phyloP scores from a whole-genome alignment of 2,113 vertebrate species.

The Stictonetta naevosa region DNA sequence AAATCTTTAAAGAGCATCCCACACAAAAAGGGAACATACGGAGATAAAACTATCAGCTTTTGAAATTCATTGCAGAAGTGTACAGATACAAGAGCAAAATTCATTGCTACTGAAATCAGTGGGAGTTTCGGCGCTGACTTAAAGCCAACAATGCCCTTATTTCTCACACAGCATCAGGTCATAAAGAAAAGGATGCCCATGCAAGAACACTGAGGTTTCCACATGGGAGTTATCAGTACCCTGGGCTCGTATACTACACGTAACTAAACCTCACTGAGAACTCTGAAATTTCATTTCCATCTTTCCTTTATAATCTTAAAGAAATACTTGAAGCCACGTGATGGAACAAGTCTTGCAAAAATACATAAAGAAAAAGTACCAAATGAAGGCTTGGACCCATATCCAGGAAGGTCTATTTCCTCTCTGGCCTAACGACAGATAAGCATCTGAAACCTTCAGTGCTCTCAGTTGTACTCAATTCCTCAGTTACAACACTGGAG shows the following conservation, averaged over 20 bases:
- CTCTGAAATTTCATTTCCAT: background rate
- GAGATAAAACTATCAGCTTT: conserved; percentile 37
- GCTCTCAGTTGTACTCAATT: background rate
- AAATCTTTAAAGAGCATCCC: conserved; percentile 26
- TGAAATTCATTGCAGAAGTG: background rate
- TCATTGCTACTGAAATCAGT: background rate
- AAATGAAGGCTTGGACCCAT: background rate
- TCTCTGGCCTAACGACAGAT: background rate
- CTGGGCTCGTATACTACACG: background rate
- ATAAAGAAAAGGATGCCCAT: conserved; percentile 4
- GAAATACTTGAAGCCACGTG: background rate
- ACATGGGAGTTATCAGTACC: background rate
- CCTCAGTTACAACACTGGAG: background rate
- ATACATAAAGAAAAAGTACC: background rate
- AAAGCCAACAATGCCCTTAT: conserved; percentile 8
- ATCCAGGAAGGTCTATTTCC: background rate
- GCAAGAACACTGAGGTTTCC: conserved; percentile 10
- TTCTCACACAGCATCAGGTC: background rate
- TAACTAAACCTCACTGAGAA: background rate
- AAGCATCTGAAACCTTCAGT: background rate
- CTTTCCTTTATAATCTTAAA: background rate
- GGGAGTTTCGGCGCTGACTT: background rate
- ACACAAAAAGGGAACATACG: conserved; percentile 11
- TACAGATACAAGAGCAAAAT: background rate
- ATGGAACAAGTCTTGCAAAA: background rate